phyloP scores from a whole-genome alignment of 1,140 invertebrate species.

The Euura lappo region DNA sequence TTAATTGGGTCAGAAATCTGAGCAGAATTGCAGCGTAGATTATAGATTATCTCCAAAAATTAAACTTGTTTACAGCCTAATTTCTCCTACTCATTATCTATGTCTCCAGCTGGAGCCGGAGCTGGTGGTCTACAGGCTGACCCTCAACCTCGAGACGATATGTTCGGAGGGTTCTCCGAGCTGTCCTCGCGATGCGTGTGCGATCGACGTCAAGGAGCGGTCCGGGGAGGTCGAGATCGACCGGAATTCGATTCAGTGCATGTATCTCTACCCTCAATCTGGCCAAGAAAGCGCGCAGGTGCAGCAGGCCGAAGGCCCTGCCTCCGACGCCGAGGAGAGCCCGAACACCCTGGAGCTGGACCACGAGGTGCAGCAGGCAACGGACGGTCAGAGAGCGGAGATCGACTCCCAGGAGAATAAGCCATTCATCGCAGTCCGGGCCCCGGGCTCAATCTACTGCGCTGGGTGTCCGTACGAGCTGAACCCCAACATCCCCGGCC shows the following conservation, averaged over 20 bases:
- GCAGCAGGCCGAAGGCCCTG: conserved; percentile 15
- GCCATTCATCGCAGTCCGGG: conserved; percentile 49
- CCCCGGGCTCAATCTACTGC: conserved; percentile 44
- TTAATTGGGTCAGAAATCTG: no score
- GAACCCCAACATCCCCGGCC: conserved; percentile 49
- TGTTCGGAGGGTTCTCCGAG: conserved; percentile 34
- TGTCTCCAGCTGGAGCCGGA: conserved; percentile 44
- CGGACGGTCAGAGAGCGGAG: conserved; percentile 28
- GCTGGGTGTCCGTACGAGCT: conserved; percentile 55
- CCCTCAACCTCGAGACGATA: conserved; percentile 42
- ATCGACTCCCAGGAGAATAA: conserved; percentile 31
- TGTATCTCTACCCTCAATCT: conserved; percentile 39
- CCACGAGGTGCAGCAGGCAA: conserved; percentile 43
- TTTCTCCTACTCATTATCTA: background rate
- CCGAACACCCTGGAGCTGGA: conserved; percentile 44
- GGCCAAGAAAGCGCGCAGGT: conserved; percentile 19
- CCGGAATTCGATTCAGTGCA: conserved; percentile 45
- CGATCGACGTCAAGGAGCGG: conserved; percentile 45
- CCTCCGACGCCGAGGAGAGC: conserved; percentile 31
- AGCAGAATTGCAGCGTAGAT: background rate
- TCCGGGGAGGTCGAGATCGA: conserved; percentile 40
- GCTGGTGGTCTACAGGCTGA: conserved; percentile 43
- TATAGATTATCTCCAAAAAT: background rate
- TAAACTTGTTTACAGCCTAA: conserved; percentile 7
- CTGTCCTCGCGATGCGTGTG: conserved; percentile 48